phyloP scores from a whole-genome alignment of 2,888 invertebrate genomes.

The Hirtodrosophila duncani region DNA sequence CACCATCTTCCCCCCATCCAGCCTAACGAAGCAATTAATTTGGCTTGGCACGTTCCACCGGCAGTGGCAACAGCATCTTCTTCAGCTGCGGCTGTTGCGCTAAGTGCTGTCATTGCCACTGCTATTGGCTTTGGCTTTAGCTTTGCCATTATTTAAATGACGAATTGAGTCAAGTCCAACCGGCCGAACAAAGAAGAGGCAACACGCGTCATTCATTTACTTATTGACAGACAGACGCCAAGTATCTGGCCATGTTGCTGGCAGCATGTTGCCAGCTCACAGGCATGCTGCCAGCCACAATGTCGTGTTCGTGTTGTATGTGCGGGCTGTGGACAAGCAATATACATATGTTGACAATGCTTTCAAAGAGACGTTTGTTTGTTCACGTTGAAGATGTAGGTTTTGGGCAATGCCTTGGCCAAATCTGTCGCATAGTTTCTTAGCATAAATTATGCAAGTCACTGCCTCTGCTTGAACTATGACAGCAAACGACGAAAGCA shows the following conservation, averaged over 20 bases:
- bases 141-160: conserved; percentile 60
- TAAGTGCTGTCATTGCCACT: conserved; percentile 57
- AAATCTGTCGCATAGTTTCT: no score
- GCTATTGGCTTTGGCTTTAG: conserved; percentile 8
- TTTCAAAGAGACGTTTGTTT: no score
- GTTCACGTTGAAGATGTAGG: no score
- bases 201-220: conserved; percentile 19
- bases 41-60: conserved; percentile 64
- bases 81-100: conserved; percentile 47
- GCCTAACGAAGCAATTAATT: conserved; percentile 72
- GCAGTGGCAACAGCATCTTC: conserved; percentile 14
- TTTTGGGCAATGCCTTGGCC: no score
- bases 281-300: conserved; percentile 32
- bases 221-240: no score
- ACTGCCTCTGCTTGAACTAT: no score
- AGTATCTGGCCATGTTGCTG: conserved; percentile 20
- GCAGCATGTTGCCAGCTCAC: conserved; percentile 17
- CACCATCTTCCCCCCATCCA: conserved; percentile 34
- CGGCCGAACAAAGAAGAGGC: conserved; percentile 25
- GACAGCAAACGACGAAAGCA: no score
- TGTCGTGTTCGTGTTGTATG: conserved; percentile 4
- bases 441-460: no score
- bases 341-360: no score
- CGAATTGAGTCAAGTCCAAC: conserved; percentile 62
- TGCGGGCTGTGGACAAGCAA: no score